Conservation (phyloP, 2,888 invertebrate genomes). For the Sericinus montela region DNA sequence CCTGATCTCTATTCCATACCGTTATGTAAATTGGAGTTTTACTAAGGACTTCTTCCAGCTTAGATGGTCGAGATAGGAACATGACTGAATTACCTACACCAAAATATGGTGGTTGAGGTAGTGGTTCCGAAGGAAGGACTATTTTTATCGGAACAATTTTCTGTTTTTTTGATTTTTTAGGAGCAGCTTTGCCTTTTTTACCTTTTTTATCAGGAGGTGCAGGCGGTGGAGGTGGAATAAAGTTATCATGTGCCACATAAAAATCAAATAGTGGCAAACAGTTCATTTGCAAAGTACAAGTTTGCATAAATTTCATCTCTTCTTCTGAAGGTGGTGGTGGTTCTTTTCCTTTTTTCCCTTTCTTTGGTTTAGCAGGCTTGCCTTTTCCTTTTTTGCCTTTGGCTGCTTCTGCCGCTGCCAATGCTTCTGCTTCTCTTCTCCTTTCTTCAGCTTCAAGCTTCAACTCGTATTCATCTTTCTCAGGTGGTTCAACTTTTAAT, state of each 20-base stretch:
- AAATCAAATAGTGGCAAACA: conserved; percentile 68
- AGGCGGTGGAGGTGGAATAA: conserved; percentile 64
- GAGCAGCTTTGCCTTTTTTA: conserved; percentile 38
- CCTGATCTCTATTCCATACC: conserved; percentile 69
- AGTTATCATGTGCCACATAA: conserved; percentile 70
- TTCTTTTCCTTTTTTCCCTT: conserved; percentile 57
- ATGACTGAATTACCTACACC: conserved; percentile 67
- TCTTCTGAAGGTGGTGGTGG: conserved; percentile 67
- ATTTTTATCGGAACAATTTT: conserved; percentile 39
- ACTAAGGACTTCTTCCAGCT: conserved; percentile 52
- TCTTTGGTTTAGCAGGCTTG: conserved; percentile 29
- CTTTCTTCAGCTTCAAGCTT: conserved; percentile 54
- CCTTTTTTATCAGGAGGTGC: conserved; percentile 49
- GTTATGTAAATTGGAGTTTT: conserved; percentile 64
- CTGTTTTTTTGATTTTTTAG: conserved; percentile 35
- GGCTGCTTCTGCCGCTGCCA: conserved; percentile 51
- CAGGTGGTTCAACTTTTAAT: conserved; percentile 62
- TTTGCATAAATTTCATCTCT: conserved; percentile 69
- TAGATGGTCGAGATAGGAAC: conserved; percentile 64
- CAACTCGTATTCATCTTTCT: conserved; percentile 68
- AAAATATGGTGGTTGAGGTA: conserved; percentile 68
- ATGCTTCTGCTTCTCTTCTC: conserved; percentile 49
- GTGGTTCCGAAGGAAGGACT: conserved; percentile 60
- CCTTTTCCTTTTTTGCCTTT: conserved; percentile 28
- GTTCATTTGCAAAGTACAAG: conserved; percentile 66